phyloP scores from a whole-genome alignment of 2,888 invertebrate genomes.

The Muschampia plurimacula region DNA sequence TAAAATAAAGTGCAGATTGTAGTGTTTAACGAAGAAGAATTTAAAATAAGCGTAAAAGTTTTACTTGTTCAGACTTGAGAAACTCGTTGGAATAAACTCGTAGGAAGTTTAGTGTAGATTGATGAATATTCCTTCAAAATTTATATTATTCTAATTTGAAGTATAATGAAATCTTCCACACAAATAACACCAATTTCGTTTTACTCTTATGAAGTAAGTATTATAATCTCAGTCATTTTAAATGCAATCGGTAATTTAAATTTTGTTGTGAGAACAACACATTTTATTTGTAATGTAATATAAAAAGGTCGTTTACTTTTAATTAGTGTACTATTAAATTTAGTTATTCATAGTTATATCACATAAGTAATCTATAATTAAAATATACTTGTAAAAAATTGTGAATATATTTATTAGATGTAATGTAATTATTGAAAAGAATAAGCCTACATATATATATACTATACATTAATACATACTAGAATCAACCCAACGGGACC shows the following conservation, averaged over 20 bases:
- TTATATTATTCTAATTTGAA: constrained; percentile 36
- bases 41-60: constrained; percentile 68
- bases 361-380: too few species aligned
- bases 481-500: too few species aligned
- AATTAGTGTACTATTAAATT: too few species aligned
- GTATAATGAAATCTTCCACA: constrained; percentile 26
- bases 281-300: too few species aligned
- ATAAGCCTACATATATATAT: too few species aligned
- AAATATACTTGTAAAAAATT: too few species aligned
- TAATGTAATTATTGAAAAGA: too few species aligned
- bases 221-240: background rate
- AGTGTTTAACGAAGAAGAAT: constrained; percentile 53
- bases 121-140: constrained; percentile 56
- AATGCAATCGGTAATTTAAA: background rate
- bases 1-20: constrained; percentile 62
- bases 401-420: too few species aligned
- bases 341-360: too few species aligned
- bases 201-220: constrained; percentile 9
- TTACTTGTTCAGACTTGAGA: constrained; percentile 56
- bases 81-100: constrained; percentile 66
- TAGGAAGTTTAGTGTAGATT: constrained; percentile 64
- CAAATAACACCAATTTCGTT: constrained; percentile 31
- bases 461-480: too few species aligned
- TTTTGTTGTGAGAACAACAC: too few species aligned
- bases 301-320: too few species aligned